phyloP scores from a whole-genome alignment of 2,797 vertebrate genomes.

The Siniperca undulata region DNA sequence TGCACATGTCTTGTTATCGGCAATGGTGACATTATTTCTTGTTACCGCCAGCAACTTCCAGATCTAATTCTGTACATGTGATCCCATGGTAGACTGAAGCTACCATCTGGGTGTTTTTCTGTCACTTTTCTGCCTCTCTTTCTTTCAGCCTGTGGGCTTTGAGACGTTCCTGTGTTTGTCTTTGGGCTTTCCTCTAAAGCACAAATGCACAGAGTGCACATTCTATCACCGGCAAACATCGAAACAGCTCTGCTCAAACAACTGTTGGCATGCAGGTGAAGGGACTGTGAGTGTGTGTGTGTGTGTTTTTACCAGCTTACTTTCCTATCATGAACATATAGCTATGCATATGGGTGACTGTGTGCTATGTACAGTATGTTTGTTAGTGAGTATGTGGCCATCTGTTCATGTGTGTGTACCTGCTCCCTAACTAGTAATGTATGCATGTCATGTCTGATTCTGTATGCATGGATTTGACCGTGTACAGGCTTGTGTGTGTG shows the following conservation, averaged over 20 bases:
- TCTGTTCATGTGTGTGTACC: constrained; percentile 7
- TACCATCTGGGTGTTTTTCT: constrained; percentile 68
- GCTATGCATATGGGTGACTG: constrained; percentile 20
- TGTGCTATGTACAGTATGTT: constrained; percentile 36
- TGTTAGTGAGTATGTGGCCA: constrained; percentile 25
- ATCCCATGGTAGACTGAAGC: constrained; percentile 64
- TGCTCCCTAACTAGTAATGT: constrained; percentile 12
- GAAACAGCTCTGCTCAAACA: constrained; percentile 72
- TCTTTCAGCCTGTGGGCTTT: constrained; percentile 72
- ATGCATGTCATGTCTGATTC: constrained; percentile 20
- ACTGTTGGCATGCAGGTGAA: constrained; percentile 60
- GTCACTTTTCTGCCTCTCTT: constrained; percentile 70
- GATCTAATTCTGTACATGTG: constrained; percentile 64
- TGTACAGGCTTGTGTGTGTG: constrained; percentile 1
- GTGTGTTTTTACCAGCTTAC: constrained; percentile 26
- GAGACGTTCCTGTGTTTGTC: constrained; percentile 66
- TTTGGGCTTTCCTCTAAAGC: constrained; percentile 69
- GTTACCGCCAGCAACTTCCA: constrained; percentile 64
- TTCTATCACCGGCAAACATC: constrained; percentile 59
- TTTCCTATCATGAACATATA: constrained; percentile 25
- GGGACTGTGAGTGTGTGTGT: constrained; percentile 28
- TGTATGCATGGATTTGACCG: constrained; percentile 20
- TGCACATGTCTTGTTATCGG: constrained; percentile 47
- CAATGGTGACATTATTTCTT: constrained; percentile 54
- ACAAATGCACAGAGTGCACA: constrained; percentile 67